A percentile compares a stretch with the other conserved stretches of the same genome.
Conservation (phyloP, 2,888 invertebrate species). For the Podotricha telesiphe region DNA sequence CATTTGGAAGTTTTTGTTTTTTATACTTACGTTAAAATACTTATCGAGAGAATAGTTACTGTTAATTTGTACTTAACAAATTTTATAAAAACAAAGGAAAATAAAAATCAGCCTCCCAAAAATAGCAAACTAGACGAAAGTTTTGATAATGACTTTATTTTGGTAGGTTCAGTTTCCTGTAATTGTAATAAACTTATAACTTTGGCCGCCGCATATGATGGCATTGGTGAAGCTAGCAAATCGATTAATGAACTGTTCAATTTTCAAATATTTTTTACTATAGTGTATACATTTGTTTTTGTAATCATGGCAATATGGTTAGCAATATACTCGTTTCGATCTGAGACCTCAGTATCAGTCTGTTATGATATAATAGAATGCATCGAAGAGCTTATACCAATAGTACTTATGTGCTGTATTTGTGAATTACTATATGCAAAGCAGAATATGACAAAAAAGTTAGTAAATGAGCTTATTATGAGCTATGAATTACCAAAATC, state of each 20-base stretch:
- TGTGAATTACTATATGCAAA: slow-evolving; percentile 58
- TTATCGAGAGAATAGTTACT: slow-evolving; percentile 52
- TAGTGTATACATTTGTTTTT: slow-evolving; percentile 59
- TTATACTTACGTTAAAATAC: slow-evolving; percentile 55
- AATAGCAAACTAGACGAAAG: background rate
- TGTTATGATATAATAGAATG: slow-evolving; percentile 57
- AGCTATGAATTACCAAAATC: slow-evolving; percentile 61
- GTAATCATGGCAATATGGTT: slow-evolving; percentile 62
- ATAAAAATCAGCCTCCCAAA: slow-evolving; percentile 32
- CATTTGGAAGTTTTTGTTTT: slow-evolving; percentile 46
- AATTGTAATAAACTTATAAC: slow-evolving; percentile 39
- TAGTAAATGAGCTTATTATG: slow-evolving; percentile 67
- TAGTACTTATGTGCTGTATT: slow-evolving; percentile 40
- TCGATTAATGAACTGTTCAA: slow-evolving; percentile 62
- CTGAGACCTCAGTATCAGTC: slow-evolving; percentile 48
- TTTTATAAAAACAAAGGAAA: slow-evolving; percentile 52
- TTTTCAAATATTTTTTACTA: slow-evolving; percentile 60
- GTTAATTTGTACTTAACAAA: slow-evolving; percentile 58
- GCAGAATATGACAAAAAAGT: slow-evolving; percentile 56
- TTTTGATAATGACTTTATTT: background rate
- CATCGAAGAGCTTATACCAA: slow-evolving; percentile 45
- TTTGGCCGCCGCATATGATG: slow-evolving; percentile 49
- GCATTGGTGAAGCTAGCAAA: slow-evolving; percentile 49
- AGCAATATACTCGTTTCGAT: slow-evolving; percentile 55
- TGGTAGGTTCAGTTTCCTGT: slow-evolving; percentile 9